Evolutionary conservation across 2,888 invertebrate species (phyloP).

Genomic region (Drosophila neotestacea): DNA sequence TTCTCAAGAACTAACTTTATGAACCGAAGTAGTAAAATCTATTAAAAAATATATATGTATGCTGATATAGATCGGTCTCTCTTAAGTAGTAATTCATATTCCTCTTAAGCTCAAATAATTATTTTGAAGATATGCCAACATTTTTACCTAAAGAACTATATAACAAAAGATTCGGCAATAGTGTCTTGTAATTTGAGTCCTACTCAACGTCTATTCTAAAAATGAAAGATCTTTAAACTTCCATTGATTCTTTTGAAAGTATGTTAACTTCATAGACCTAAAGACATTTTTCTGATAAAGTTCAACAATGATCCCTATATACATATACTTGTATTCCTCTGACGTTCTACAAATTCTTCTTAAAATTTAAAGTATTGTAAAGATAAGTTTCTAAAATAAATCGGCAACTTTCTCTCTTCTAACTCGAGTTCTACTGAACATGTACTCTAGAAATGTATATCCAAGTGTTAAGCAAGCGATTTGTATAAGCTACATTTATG

Average conservation of each 20-base stretch:
- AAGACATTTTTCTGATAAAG: too few relatives aligned
- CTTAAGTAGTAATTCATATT: not conserved
- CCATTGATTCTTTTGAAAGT: too few relatives aligned
- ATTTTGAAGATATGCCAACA: not conserved
- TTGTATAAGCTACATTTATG: not conserved
- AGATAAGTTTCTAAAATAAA: too few relatives aligned
- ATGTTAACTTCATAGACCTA: too few relatives aligned
- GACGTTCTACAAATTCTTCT: too few relatives aligned
- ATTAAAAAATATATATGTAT: not conserved
- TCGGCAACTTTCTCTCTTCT: not conserved
- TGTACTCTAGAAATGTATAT: not conserved
- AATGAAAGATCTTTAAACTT: too few relatives aligned
- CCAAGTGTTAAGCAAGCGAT: not conserved
- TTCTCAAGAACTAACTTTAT: not conserved
- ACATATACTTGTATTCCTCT: too few relatives aligned
- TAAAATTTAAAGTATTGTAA: too few relatives aligned
- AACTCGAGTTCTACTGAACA: conserved; percentile 1
- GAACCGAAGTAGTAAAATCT: not conserved
- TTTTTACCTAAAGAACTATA: not conserved
- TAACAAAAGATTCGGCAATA: too few relatives aligned
- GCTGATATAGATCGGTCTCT: not conserved
- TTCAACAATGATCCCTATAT: too few relatives aligned
- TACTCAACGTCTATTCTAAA: too few relatives aligned
- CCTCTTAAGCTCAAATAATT: not conserved
- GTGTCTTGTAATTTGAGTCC: too few relatives aligned